Conservation (phyloP, 2,888 invertebrate genomes). For the Zhuqinia jingwanae region DNA sequence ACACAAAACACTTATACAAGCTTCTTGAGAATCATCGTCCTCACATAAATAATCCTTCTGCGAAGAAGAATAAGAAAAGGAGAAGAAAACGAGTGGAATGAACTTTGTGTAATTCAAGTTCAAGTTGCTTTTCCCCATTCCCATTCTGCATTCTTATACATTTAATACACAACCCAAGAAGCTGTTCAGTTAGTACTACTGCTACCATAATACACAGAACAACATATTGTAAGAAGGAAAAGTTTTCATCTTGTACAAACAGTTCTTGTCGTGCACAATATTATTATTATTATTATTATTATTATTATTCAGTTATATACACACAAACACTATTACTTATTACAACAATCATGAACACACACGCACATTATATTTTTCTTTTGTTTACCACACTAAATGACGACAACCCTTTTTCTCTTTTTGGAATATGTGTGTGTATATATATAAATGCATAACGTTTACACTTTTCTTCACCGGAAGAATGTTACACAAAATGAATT, state of each 20-base stretch:
- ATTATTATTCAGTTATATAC: no score
- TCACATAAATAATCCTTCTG: constrained; percentile 23
- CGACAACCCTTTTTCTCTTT: background rate
- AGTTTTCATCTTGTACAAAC: constrained; percentile 5
- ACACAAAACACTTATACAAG: background rate
- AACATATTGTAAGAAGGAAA: constrained; percentile 19
- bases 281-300: no score
- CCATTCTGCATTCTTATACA: no score
- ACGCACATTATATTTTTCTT: background rate
- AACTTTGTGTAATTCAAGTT: constrained; percentile 34
- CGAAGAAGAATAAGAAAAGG: no score
- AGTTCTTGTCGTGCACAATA: background rate
- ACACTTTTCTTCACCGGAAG: no score
- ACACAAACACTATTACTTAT: no score
- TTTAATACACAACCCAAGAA: no score
- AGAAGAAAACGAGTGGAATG: constrained; percentile 11
- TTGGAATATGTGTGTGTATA: no score
- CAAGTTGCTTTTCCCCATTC: constrained; percentile 20
- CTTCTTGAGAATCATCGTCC: constrained; percentile 9
- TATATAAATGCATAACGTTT: background rate
- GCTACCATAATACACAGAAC: background rate
- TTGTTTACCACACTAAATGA: background rate
- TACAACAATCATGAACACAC: background rate
- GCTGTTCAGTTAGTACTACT: constrained; percentile 1
- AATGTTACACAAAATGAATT: no score